These are phyloP conservation scores for Apotomis capreana DNA, from an alignment of 2,888 invertebrate species.

Conservation along the genomic window DNA sequence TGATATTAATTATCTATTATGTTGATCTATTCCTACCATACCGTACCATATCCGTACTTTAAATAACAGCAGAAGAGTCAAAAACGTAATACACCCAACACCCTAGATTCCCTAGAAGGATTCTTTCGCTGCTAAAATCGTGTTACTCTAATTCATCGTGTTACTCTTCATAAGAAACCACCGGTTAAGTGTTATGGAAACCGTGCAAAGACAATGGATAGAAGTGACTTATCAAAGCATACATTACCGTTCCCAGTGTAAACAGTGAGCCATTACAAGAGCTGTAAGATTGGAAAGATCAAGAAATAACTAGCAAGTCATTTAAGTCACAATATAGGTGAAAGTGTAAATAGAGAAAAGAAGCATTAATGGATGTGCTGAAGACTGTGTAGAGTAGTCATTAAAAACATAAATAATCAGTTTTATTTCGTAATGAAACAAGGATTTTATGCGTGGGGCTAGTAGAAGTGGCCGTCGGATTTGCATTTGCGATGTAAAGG, in stretches of 20 bases:
- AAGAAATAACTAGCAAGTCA: constrained; percentile 17
- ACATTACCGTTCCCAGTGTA: constrained; percentile 1
- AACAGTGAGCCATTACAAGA: constrained; percentile 2
- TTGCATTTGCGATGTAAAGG: too few species aligned
- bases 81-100: too few species aligned
- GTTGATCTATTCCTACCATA: too few species aligned
- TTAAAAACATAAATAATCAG: not conserved
- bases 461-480: not conserved
- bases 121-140: too few species aligned
- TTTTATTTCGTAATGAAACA: not conserved
- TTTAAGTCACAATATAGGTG: constrained; percentile 16
- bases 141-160: too few species aligned
- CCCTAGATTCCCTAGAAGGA: too few species aligned
- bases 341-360: constrained; percentile 26
- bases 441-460: not conserved
- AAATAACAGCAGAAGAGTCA: too few species aligned
- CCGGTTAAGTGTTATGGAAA: constrained; percentile 17
- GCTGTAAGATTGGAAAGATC: constrained; percentile 21
- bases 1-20: too few species aligned
- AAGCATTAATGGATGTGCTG: constrained; percentile 32
- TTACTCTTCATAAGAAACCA: not conserved
- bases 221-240: constrained; percentile 12
- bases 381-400: constrained; percentile 18
- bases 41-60: too few species aligned
- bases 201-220: constrained; percentile 14